phyloP scores from a whole-genome alignment of 2,797 vertebrate species.

The Ibycter americanus region DNA sequence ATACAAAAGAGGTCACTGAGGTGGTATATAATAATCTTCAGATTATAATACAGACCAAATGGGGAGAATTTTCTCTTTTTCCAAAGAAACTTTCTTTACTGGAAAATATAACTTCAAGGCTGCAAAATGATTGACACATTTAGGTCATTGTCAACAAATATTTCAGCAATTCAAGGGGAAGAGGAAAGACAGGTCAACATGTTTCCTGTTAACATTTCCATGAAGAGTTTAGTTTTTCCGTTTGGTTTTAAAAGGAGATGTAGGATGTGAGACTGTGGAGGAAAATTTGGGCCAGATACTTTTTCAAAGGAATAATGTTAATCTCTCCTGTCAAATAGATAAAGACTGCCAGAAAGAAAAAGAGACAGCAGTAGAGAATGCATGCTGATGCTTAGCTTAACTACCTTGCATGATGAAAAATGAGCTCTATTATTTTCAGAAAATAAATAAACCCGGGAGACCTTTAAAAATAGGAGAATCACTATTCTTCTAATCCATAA shows the following conservation, averaged over 20 bases:
- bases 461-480: not conserved
- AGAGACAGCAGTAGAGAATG: not conserved
- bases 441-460: not conserved
- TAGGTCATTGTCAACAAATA: slow-evolving; percentile 27
- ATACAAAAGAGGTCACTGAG: not conserved
- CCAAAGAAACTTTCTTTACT: not conserved
- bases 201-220: not conserved
- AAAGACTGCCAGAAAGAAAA: slow-evolving; percentile 28
- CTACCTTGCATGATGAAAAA: slow-evolving; percentile 29
- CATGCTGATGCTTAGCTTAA: not conserved
- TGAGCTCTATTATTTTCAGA: slow-evolving; percentile 24
- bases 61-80: not conserved
- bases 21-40: not conserved
- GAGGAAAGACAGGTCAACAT: not conserved
- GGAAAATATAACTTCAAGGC: not conserved
- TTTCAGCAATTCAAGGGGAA: slow-evolving; percentile 14
- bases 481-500: not conserved
- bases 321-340: not conserved
- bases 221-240: not conserved
- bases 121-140: not conserved
- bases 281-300: not conserved
- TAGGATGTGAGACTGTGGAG: not conserved
- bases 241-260: not conserved
- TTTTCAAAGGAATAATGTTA: slow-evolving; percentile 11
- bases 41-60: not conserved